Conservation (phyloP, 2,888 invertebrate genomes). For the Ceratothoa steindachneri region DNA sequence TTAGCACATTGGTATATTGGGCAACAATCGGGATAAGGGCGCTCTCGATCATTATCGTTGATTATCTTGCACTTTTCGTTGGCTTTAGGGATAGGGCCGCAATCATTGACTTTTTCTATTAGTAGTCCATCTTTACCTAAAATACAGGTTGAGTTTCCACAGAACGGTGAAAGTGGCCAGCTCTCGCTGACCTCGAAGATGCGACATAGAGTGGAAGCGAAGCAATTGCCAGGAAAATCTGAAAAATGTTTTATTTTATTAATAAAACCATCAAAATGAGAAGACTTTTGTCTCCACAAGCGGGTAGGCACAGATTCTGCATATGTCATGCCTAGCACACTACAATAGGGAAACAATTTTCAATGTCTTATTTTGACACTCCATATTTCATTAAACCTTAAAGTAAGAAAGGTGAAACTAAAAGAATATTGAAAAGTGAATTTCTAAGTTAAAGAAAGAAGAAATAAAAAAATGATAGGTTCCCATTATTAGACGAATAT, state of each 20-base stretch:
- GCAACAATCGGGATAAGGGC: slow-evolving; percentile 80
- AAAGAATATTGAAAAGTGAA: too few species aligned
- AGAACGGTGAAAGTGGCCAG: slow-evolving; percentile 84
- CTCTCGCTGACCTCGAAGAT: slow-evolving; percentile 78
- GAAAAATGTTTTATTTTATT: slow-evolving; percentile 30
- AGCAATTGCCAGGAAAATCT: slow-evolving; percentile 88
- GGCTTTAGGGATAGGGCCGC: slow-evolving; percentile 78
- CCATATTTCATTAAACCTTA: too few species aligned
- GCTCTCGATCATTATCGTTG: slow-evolving; percentile 81
- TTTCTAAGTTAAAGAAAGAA: too few species aligned
- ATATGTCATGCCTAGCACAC: too few species aligned
- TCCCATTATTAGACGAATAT: too few species aligned
- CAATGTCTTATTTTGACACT: too few species aligned
- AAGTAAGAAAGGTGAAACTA: too few species aligned
- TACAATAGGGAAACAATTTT: too few species aligned
- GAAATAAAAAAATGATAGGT: too few species aligned
- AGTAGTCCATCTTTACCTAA: slow-evolving; percentile 59
- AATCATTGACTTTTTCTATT: slow-evolving; percentile 77
- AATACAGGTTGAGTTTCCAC: slow-evolving; percentile 83
- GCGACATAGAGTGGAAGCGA: slow-evolving; percentile 82
- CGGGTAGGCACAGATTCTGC: too few species aligned
- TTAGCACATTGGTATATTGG: slow-evolving; percentile 79
- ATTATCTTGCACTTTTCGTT: slow-evolving; percentile 81
- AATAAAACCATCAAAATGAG: too few species aligned
- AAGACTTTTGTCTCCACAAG: too few species aligned